Evolutionary conservation across 2,797 vertebrate species (phyloP).

Genomic region (Pseudotriccus pelzelni): DNA sequence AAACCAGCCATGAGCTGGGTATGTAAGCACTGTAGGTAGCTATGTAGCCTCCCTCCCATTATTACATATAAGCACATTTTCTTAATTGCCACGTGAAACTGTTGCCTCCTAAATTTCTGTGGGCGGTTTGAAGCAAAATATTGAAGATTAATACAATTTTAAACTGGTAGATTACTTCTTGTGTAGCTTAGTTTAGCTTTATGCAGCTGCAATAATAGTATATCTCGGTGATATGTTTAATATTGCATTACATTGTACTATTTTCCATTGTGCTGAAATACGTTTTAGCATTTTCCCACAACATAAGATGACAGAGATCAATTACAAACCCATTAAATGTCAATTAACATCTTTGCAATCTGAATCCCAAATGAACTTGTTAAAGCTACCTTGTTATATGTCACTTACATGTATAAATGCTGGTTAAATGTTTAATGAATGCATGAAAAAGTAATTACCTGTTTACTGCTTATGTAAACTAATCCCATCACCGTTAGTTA

Average conservation of each 20-base stretch:
- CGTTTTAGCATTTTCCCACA: constrained; percentile 15
- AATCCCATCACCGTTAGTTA: constrained; percentile 2
- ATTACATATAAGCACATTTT: neutral
- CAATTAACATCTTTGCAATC: constrained; percentile 70
- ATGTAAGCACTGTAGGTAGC: neutral
- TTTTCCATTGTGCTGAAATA: constrained; percentile 51
- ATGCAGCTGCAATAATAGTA: neutral
- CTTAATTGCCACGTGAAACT: neutral
- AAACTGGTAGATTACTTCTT: constrained; percentile 5
- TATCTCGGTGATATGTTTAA: constrained; percentile 34
- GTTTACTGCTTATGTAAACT: constrained; percentile 55
- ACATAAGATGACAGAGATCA: constrained; percentile 66
- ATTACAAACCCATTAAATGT: constrained; percentile 71
- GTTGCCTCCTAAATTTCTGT: constrained; percentile 10
- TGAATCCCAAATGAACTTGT: constrained; percentile 71
- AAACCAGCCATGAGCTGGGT: neutral
- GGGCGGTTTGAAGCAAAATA: constrained; percentile 15
- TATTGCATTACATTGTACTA: constrained; percentile 44
- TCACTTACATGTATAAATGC: constrained; percentile 62
- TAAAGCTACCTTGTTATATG: constrained; percentile 58
- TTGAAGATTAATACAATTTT: neutral
- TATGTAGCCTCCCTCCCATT: neutral
- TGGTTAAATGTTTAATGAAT: constrained; percentile 69
- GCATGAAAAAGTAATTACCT: constrained; percentile 68
- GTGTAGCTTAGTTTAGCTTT: constrained; percentile 5